phyloP scores from a whole-genome alignment of 2,888 invertebrate species.

The Drosophila anceps region DNA sequence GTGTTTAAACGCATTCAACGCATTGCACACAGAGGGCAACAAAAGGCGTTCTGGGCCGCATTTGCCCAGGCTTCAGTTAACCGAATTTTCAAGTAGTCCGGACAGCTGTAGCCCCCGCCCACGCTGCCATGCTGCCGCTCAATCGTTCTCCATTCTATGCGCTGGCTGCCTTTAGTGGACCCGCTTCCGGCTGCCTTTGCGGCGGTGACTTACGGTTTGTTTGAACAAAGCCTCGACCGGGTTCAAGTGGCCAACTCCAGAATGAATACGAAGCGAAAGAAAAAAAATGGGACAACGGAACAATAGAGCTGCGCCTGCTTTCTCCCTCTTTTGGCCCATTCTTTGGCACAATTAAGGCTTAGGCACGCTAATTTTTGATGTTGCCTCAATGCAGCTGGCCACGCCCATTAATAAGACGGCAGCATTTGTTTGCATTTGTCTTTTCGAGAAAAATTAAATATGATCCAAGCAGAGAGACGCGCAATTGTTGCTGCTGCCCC shows the following conservation, averaged over 20 bases:
- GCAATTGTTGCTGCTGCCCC: conserved; percentile 41
- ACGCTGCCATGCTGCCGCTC: background rate
- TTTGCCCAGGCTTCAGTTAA: conserved; percentile 44
- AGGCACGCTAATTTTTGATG: conserved; percentile 68
- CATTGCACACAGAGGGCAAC: conserved; percentile 37
- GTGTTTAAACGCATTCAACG: conserved; percentile 67
- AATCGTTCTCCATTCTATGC: background rate
- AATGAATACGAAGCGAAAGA: conserved; percentile 7
- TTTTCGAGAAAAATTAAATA: conserved; percentile 39
- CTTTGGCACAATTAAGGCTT: conserved; percentile 59
- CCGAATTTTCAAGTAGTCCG: conserved; percentile 65
- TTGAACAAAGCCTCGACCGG: conserved; percentile 54
- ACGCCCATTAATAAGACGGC: conserved; percentile 52
- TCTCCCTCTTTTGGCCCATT: conserved; percentile 7
- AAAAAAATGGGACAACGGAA: conserved; percentile 1
- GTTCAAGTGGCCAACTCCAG: conserved; percentile 57
- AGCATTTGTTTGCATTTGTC: conserved; percentile 58
- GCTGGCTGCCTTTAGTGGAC: conserved; percentile 5
- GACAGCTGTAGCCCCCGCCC: conserved; percentile 2
- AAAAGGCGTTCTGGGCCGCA: conserved; percentile 21
- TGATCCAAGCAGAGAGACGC: conserved; percentile 30
- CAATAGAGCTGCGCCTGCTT: conserved; percentile 20
- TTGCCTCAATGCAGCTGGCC: conserved; percentile 48
- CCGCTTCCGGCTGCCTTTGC: conserved; percentile 55
- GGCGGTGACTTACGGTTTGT: conserved; percentile 69